Conservation (phyloP, 2,113 vertebrate species). For the Erythrocercus mccallii region DNA sequence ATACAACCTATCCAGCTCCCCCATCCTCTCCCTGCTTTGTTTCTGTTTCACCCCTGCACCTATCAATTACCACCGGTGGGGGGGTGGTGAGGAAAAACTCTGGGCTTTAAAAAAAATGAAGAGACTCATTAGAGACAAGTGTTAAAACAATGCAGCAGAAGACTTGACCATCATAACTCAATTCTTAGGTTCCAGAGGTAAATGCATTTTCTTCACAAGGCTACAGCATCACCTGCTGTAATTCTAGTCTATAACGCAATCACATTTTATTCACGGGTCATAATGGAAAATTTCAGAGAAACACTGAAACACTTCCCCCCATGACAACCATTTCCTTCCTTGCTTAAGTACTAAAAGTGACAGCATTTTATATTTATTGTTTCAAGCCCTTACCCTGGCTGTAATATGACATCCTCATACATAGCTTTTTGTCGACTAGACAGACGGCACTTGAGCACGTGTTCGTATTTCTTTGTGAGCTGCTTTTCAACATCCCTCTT, state of each 20-base stretch:
- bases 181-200: neutral
- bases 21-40: neutral
- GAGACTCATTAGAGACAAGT: neutral
- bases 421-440: slow-evolving; percentile 86
- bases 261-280: neutral
- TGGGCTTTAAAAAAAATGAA: neutral
- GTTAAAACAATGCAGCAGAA: neutral
- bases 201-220: neutral
- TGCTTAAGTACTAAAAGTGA: neutral
- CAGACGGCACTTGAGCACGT: slow-evolving; percentile 90
- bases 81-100: neutral
- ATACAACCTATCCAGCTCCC: neutral
- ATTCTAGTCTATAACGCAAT: neutral
- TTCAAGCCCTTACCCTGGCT: slow-evolving; percentile 77
- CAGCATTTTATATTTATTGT: neutral
- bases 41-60: neutral
- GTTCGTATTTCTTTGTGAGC: slow-evolving; percentile 89
- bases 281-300: neutral
- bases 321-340: neutral
- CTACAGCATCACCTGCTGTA: neutral
- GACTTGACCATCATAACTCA: neutral
- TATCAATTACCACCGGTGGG: neutral
- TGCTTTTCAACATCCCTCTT: slow-evolving; percentile 94
- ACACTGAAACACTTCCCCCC: neutral
- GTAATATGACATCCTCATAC: slow-evolving; percentile 90